Conservation (phyloP, 2,888 invertebrate genomes). For the Mythimna impura region DNA sequence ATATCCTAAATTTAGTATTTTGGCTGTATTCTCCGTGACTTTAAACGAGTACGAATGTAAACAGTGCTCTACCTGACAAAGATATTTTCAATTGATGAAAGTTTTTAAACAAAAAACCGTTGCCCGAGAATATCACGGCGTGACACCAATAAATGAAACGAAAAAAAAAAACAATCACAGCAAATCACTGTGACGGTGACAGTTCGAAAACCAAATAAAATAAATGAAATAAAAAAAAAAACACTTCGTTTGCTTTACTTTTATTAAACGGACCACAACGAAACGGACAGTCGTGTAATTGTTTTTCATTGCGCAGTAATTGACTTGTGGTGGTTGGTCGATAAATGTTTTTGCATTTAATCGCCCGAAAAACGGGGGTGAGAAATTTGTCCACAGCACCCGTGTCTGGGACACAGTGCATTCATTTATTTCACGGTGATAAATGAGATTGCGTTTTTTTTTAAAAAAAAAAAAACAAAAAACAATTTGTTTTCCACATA, state of each 20-base stretch:
- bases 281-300: constrained; percentile 83
- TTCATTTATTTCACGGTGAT: constrained; percentile 69
- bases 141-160: background rate
- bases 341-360: constrained; percentile 83
- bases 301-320: constrained; percentile 86
- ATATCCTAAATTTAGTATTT: too few species aligned
- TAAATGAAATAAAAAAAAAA: constrained; percentile 42
- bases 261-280: constrained; percentile 77
- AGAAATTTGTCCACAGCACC: constrained; percentile 61
- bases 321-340: constrained; percentile 83
- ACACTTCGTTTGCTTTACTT: constrained; percentile 58
- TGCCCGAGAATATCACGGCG: background rate
- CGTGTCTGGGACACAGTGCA: constrained; percentile 50
- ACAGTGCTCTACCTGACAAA: background rate
- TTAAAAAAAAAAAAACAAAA: constrained; percentile 40
- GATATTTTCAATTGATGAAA: background rate
- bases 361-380: constrained; percentile 67
- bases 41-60: background rate
- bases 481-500: constrained; percentile 58
- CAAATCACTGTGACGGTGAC: constrained; percentile 59
- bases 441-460: constrained; percentile 67
- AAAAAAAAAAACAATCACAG: constrained; percentile 42
- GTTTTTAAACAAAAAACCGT: background rate
- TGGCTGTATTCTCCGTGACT: too few species aligned
- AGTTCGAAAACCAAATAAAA: constrained; percentile 43